Evolutionary conservation across 2,113 vertebrate species (phyloP).

Genomic region (Ardeotis arabs): DNA sequence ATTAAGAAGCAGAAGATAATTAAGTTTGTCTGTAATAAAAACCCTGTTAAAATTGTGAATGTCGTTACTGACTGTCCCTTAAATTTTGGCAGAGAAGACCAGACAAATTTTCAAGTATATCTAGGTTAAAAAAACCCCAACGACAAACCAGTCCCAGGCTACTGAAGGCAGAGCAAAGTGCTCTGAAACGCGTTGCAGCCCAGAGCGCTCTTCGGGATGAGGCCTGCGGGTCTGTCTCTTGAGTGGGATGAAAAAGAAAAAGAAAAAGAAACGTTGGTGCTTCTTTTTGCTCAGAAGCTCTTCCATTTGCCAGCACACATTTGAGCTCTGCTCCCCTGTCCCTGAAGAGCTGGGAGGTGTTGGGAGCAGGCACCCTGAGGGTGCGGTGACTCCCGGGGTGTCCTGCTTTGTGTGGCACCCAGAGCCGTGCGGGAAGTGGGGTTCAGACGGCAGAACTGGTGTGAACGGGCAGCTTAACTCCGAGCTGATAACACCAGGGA

Average conservation of each 20-base stretch:
- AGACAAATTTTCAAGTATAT: background rate
- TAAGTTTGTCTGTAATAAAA: background rate
- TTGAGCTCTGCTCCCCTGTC: background rate
- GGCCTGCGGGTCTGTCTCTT: background rate
- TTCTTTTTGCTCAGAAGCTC: background rate
- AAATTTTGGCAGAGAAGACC: background rate
- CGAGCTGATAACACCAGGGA: accelerated
- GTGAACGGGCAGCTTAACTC: background rate
- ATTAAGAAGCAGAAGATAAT: background rate
- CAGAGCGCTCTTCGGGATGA: background rate
- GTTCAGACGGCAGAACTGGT: background rate
- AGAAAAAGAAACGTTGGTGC: background rate
- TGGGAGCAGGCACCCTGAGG: background rate
- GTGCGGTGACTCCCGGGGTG: background rate
- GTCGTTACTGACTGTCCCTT: background rate
- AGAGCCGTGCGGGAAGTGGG: background rate
- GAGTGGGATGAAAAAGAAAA: background rate
- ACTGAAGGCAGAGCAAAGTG: accelerated
- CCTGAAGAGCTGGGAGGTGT: background rate
- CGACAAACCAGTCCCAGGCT: background rate
- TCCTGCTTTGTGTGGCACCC: accelerated
- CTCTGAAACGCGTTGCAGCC: background rate
- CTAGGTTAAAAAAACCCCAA: background rate
- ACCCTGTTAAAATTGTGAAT: background rate
- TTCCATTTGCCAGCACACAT: accelerated